Conservation (phyloP, 2,888 invertebrate species). For the Pseudococcus viburni region DNA sequence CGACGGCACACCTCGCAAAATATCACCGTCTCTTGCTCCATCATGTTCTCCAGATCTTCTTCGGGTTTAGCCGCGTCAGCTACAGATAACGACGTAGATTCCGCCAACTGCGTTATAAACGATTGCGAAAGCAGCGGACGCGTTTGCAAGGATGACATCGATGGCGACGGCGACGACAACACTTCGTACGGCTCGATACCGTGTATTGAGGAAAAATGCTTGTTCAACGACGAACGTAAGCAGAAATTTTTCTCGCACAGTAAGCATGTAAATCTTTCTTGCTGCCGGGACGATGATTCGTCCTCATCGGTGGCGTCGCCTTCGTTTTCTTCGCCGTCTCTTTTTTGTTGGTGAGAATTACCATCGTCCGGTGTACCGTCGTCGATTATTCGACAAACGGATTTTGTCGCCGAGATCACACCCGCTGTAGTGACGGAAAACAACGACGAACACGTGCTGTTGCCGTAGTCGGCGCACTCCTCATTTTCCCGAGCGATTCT, state of each 20-base stretch:
- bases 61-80: not conserved
- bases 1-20: constrained; percentile 73
- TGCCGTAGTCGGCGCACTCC: constrained; percentile 42
- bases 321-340: not conserved
- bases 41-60: constrained; percentile 70
- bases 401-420: not conserved
- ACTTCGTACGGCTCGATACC: constrained; percentile 68
- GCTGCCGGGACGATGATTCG: not conserved
- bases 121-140: not conserved
- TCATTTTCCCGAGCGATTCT: constrained; percentile 70
- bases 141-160: not conserved
- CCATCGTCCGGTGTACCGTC: not conserved
- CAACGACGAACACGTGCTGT: not conserved
- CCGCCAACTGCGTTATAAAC: not conserved
- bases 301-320: not conserved
- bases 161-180: constrained; percentile 52
- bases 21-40: constrained; percentile 73
- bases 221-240: constrained; percentile 66
- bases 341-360: not conserved
- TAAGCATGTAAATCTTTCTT: constrained; percentile 67
- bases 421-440: not conserved
- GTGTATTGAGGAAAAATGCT: constrained; percentile 67
- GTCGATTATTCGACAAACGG: not conserved
- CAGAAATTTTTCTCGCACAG: constrained; percentile 69
- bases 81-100: not conserved